phyloP scores from a whole-genome alignment of 2,888 invertebrate genomes.

The Coronaproctus castanopsis region DNA sequence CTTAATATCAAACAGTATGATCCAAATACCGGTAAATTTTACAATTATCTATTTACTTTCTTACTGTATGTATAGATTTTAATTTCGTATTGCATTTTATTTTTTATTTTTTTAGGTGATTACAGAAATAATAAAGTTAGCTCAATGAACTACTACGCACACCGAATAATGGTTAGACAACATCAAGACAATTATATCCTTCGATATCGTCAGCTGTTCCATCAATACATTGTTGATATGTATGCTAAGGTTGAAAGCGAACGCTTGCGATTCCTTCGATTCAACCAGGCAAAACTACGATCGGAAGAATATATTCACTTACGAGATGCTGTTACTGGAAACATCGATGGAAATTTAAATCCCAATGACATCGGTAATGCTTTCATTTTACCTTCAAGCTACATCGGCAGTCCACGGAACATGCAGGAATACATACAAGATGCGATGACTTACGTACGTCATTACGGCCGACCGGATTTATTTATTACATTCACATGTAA shows the following conservation, averaged over 20 bases:
- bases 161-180: constrained; percentile 19
- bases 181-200: constrained; percentile 18
- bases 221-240: constrained; percentile 25
- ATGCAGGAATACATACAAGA: constrained; percentile 24
- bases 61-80: too few species aligned
- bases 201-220: constrained; percentile 21
- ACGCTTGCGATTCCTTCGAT: constrained; percentile 21
- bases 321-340: constrained; percentile 20
- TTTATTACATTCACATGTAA: constrained; percentile 22
- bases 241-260: constrained; percentile 25
- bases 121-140: constrained; percentile 18
- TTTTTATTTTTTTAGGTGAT: too few species aligned
- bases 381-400: constrained; percentile 22
- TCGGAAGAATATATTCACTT: constrained; percentile 22
- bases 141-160: constrained; percentile 21
- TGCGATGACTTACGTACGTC: constrained; percentile 23
- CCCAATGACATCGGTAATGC: constrained; percentile 18
- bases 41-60: too few species aligned
- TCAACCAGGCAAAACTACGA: constrained; percentile 23
- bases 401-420: constrained; percentile 22
- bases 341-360: constrained; percentile 17
- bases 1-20: background rate
- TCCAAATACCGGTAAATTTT: background rate
- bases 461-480: constrained; percentile 21
- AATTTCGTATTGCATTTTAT: too few species aligned